phyloP scores from a whole-genome alignment of 2,113 vertebrate genomes.

The Zosterops hypoxanthus region DNA sequence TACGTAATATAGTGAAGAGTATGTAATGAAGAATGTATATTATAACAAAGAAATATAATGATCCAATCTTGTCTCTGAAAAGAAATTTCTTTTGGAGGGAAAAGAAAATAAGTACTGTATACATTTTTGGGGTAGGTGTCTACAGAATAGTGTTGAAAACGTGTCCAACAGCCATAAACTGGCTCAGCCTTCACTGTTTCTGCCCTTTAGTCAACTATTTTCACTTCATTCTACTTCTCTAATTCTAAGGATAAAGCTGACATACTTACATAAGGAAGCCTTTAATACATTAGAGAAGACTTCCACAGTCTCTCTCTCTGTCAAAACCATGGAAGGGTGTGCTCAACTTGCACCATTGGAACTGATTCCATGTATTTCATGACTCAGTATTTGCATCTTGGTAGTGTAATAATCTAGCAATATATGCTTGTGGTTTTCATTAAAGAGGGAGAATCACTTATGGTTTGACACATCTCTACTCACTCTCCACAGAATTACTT shows the following conservation, averaged over 20 bases:
- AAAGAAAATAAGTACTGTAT: neutral
- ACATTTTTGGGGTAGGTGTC: neutral
- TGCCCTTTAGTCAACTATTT: neutral
- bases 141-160: neutral
- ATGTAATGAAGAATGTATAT: neutral
- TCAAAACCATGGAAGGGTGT: neutral
- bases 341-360: neutral
- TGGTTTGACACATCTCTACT: neutral
- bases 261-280: neutral
- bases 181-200: neutral
- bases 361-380: neutral
- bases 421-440: neutral
- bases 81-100: neutral
- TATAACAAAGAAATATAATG: neutral
- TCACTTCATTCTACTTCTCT: neutral
- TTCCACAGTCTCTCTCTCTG: neutral
- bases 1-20: neutral
- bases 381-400: neutral
- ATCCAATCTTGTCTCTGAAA: neutral
- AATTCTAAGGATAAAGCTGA: neutral
- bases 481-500: neutral
- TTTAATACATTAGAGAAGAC: neutral
- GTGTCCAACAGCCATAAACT: fast-evolving
- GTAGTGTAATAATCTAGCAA: neutral
- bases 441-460: neutral